Evolutionary conservation across 2,113 vertebrate genomes (phyloP), one percentile per base, ranked within the genome.

Genomic region (Theristicus caerulescens): DNA sequence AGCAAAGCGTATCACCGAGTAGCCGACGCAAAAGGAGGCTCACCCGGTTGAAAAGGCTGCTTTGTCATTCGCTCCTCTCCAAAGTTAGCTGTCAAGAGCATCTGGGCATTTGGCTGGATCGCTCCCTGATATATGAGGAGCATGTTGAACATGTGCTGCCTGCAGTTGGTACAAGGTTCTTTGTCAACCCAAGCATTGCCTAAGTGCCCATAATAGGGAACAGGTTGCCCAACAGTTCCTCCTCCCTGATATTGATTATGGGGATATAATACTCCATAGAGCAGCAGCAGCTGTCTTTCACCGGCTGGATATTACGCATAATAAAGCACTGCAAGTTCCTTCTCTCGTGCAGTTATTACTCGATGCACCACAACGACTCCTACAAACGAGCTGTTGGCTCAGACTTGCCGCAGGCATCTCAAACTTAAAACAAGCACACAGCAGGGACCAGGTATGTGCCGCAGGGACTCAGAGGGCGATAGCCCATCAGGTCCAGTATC

Each of bases 201-300:
- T 97, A 96, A 96, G 97, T 96, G 94, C 85, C 91, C 93, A 64
- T 97, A 97, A 97, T 86, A 87, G 93, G 88, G 85, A 96, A 97
- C 94, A 96, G 96, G 94, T 93, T 97, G 96, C 90, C 96, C 96
- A 96, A 66, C 69, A 76, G 52, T 89, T 93, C 93, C 90, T 97
- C 94, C 95, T 95, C 86, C 95, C 95, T 11, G 15, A 52, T 96
- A 88, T 79, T 91, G 97, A 96, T 97, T 93, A 89, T n/a, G 65
- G 91, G 87, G 67, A 72, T 81, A 67, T 72, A 83, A 93, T 13
- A 66, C 89, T 88, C 79, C 84, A 16, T 7, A 65, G 73, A 96
- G 86, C 83, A 89, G 86, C 90, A 87, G 93, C 96, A 97, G 96
- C 96, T 97, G 95, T 76, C 95, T 81, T 82, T 94, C 93, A 90